phyloP scores from a whole-genome alignment of 92 coral and sea anemone genomes.

The Phymanthus crucifer region DNA sequence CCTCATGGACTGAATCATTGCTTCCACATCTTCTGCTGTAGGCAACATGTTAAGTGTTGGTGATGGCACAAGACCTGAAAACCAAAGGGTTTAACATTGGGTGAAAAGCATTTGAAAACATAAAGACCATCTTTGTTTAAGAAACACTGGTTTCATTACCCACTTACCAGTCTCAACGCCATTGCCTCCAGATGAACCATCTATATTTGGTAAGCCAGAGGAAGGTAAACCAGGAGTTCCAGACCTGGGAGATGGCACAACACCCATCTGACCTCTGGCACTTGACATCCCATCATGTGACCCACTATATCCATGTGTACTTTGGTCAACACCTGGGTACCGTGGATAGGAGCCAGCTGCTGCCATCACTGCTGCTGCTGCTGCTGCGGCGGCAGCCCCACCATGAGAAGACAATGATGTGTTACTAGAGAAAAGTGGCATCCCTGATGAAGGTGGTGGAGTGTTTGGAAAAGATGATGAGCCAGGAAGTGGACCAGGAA shows the following conservation, averaged over 20 bases:
- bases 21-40: slow-evolving; percentile 95
- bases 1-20: slow-evolving; percentile 88
- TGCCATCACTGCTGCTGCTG: slow-evolving; percentile 67
- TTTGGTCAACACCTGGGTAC: slow-evolving; percentile 58
- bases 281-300: slow-evolving; percentile 67
- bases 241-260: slow-evolving; percentile 47
- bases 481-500: slow-evolving; percentile 8
- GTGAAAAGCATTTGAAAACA: background rate
- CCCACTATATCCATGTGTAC: slow-evolving; percentile 52
- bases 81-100: background rate
- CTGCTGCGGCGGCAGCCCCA: slow-evolving; percentile 91
- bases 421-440: slow-evolving; percentile 19
- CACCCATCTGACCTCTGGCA: slow-evolving; percentile 55
- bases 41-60: slow-evolving; percentile 92
- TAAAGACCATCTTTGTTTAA: background rate
- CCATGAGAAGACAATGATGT: slow-evolving; percentile 48
- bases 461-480: slow-evolving; percentile 27
- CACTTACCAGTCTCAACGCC: slow-evolving; percentile 67
- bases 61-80: slow-evolving; percentile 85
- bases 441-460: slow-evolving; percentile 33
- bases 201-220: slow-evolving; percentile 58
- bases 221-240: slow-evolving; percentile 59
- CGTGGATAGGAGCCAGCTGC: slow-evolving; percentile 68
- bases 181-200: slow-evolving; percentile 42
- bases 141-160: background rate